A percentile compares a stretch with the other conserved stretches of the same genome.
phyloP scores from a whole-genome alignment of 2,113 vertebrate species.

The Helogale parvula region DNA sequence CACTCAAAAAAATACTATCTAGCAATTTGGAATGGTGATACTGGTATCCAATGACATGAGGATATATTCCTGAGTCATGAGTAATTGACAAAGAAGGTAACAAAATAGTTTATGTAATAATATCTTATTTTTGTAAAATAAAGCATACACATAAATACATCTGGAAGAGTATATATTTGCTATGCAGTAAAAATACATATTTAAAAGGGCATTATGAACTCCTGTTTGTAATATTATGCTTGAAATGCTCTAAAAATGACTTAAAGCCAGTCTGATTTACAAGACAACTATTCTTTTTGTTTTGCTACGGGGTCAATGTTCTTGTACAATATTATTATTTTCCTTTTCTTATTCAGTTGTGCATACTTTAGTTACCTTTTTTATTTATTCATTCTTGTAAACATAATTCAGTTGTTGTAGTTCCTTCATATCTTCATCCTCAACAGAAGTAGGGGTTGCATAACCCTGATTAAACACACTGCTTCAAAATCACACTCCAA shows the following conservation, averaged over 20 bases:
- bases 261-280: not conserved
- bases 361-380: not conserved
- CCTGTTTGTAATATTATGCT: not conserved
- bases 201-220: not conserved
- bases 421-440: not conserved
- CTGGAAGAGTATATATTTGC: not conserved
- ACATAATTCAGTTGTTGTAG: not conserved
- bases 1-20: conserved; percentile 1
- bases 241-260: not conserved
- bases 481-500: not conserved
- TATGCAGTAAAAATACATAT: not conserved
- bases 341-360: not conserved
- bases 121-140: not conserved
- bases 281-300: not conserved
- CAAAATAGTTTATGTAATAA: conserved; percentile 4
- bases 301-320: not conserved
- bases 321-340: not conserved
- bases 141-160: not conserved
- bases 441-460: not conserved
- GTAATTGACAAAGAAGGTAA: not conserved
- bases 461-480: not conserved
- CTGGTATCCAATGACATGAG: not conserved
- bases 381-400: conserved; percentile 8
- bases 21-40: conserved; percentile 12
- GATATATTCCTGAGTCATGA: conserved; percentile 1